These are phyloP conservation scores for Malthinus flaveolus DNA, from an alignment of 2,888 invertebrate species.

Conservation along the genomic window DNA sequence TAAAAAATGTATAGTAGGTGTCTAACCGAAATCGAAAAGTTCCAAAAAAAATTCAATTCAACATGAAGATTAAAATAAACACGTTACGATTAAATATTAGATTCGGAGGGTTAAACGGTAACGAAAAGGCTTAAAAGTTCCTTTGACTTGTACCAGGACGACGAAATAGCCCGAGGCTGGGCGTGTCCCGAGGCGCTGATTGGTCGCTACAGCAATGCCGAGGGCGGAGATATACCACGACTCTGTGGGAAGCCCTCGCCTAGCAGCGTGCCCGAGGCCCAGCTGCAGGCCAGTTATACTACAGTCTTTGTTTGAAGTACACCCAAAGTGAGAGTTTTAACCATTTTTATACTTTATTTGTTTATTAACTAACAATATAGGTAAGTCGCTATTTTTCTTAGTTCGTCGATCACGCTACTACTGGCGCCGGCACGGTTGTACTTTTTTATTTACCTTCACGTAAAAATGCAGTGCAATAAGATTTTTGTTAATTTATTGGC, in stretches of 20 bases:
- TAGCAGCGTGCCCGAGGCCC: conserved; percentile 43
- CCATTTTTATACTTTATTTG: conserved; percentile 19
- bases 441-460: too few species aligned
- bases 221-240: conserved; percentile 46
- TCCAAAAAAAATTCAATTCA: neutral
- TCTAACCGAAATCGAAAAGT: too few species aligned
- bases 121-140: conserved; percentile 14
- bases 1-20: too few species aligned
- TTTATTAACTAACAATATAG: conserved; percentile 14
- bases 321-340: conserved; percentile 25
- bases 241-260: conserved; percentile 39
- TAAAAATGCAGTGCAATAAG: neutral
- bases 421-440: too few species aligned
- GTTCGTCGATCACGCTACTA: too few species aligned
- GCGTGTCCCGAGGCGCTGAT: conserved; percentile 51
- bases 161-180: conserved; percentile 47
- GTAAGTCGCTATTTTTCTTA: conserved; percentile 11
- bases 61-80: conserved; percentile 2
- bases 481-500: conserved; percentile 9
- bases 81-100: conserved; percentile 14
- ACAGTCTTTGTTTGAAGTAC: conserved; percentile 44
- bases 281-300: conserved; percentile 50
- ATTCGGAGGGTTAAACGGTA: conserved; percentile 13
- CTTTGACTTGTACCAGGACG: conserved; percentile 15
- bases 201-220: conserved; percentile 46